Base-by-base conservation (phyloP, 2,888 invertebrate species). In the Philaethria dido region DNA sequence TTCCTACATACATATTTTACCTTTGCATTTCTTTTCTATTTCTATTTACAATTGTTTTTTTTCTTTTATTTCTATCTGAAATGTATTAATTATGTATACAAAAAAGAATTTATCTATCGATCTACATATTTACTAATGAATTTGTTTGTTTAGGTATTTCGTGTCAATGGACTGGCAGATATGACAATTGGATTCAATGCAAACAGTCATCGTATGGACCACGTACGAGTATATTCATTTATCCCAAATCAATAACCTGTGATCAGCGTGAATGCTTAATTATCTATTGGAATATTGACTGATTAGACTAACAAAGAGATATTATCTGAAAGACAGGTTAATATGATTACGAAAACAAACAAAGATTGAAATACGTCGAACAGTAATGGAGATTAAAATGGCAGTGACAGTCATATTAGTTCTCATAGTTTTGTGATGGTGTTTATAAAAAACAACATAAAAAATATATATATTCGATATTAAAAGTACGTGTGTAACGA, bases 191-290 rank as follows among this genome's bases (percentile, higher is more conserved):
- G 8, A 22, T 55, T 8, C 3, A 62, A 54, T 60, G 42, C 45
- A 63, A 20, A 20, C n/a, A 62, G 62, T 47, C 65, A 66, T n/a
- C 62, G 50, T 54, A 20, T 44, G 50, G 48, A 44, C 11, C 50
- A 48, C 22, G n/a, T 48, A 5, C 2, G n/a, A n/a, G n/a, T n/a
- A n/a, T n/a, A 29, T 16, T 50, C 63, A n/a, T 55, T 47, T 20
- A 45, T 52, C 14, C 63, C 39, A 16, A 59, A 59, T 60, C 60
- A 42, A 60, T 66, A 29, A 33, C 54, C 45, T 63, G 63, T 44
- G 44, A 54, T 20, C 29, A 55, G 14, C 63, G 18, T 33, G 33
- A 54, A 36, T 63, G 63, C 29, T 54, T 63, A 55, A 20, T 55
- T 5, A 63, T 52, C 14, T 25, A 45, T 44, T 55, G 63, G 45